Conservation (phyloP, 2,888 invertebrate species). For the Orchesellides sinensis region DNA sequence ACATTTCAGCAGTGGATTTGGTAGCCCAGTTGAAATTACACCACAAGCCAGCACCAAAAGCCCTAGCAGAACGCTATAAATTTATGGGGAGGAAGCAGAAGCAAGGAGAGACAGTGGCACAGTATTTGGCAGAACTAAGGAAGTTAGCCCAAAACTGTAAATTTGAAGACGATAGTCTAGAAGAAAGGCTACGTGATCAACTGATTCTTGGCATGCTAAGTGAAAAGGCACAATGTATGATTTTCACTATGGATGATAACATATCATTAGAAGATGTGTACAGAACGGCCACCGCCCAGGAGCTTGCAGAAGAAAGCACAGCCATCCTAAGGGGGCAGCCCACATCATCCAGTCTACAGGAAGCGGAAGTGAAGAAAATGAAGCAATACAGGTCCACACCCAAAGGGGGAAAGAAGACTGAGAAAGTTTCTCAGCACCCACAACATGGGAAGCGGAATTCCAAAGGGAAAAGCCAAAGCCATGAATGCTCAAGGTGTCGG, state of each 20-base stretch:
- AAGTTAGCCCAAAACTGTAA: constrained; percentile 28
- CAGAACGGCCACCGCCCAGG: constrained; percentile 28
- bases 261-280: constrained; percentile 38
- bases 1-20: not conserved
- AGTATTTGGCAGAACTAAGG: constrained; percentile 39
- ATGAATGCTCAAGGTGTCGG: constrained; percentile 28
- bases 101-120: constrained; percentile 19
- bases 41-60: constrained; percentile 50
- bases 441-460: not conserved
- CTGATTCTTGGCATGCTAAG: constrained; percentile 47
- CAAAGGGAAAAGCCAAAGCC: too few relatives aligned
- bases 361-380: not conserved
- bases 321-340: constrained; percentile 27
- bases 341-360: not conserved
- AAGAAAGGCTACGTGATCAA: constrained; percentile 45
- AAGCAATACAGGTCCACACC: not conserved
- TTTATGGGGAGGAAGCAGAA: constrained; percentile 38
- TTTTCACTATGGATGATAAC: constrained; percentile 48
- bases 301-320: constrained; percentile 40
- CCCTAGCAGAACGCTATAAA: constrained; percentile 44
- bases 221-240: constrained; percentile 31
- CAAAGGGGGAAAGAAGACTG: not conserved
- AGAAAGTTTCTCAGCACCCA: too few relatives aligned
- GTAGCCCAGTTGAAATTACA: constrained; percentile 2
- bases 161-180: constrained; percentile 24